These are phyloP conservation scores for Cataglyphis albicans DNA, from an alignment of 2,888 invertebrate genomes.

Conservation along the genomic window DNA sequence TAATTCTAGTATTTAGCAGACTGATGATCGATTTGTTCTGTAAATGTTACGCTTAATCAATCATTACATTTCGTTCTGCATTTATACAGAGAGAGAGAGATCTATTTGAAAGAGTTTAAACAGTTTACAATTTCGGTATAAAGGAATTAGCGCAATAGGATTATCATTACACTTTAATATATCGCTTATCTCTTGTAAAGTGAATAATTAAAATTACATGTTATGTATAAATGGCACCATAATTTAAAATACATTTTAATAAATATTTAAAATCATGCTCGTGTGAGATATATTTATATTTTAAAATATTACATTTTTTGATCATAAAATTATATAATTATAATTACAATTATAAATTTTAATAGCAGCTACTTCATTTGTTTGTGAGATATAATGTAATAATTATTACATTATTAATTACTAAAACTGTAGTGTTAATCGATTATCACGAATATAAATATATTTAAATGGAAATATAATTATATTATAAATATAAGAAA, in stretches of 20 bases:
- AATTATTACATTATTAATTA: neutral
- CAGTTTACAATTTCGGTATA: constrained; percentile 6
- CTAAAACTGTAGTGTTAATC: neutral
- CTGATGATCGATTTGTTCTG: constrained; percentile 37
- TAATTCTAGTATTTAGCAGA: constrained; percentile 31
- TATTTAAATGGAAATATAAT: neutral
- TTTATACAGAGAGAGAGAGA: neutral
- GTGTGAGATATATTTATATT: neutral
- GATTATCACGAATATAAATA: neutral
- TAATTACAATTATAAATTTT: neutral
- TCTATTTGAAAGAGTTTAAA: constrained; percentile 42
- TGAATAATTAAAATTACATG: neutral
- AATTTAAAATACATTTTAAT: constrained; percentile 6
- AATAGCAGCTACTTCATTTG: neutral
- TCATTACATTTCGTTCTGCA: constrained; percentile 5
- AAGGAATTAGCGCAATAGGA: constrained; percentile 31
- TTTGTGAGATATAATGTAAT: neutral
- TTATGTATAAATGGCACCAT: neutral
- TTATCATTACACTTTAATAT: neutral
- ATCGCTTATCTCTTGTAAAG: neutral
- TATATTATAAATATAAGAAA: constrained; percentile 11
- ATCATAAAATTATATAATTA: neutral
- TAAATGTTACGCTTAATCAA: constrained; percentile 36
- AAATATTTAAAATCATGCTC: neutral
- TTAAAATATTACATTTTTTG: neutral